Evolutionary conservation across 2,888 invertebrate species (phyloP).

Genomic region (Salpingus planirostris): DNA sequence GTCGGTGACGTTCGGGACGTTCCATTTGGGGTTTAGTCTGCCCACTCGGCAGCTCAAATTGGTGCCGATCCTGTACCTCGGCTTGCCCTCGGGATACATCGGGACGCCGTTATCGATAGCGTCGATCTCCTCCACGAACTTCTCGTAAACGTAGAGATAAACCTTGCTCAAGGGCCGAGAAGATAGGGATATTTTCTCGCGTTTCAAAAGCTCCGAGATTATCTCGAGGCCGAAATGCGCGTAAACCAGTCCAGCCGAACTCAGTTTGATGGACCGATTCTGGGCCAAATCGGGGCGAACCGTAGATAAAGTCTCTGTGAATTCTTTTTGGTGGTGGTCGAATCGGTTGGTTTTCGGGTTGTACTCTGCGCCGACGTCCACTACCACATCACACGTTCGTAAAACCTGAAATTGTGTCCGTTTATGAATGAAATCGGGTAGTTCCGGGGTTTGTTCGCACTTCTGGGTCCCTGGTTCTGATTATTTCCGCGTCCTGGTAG

Average conservation of each 20-base stretch:
- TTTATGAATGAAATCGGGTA: slow-evolving; percentile 5
- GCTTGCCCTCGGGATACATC: slow-evolving; percentile 60
- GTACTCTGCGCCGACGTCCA: slow-evolving; percentile 88
- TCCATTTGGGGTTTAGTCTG: slow-evolving; percentile 80
- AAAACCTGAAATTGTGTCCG: slow-evolving; percentile 43
- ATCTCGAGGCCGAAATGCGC: slow-evolving; percentile 80
- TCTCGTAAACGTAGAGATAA: slow-evolving; percentile 70
- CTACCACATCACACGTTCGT: slow-evolving; percentile 80
- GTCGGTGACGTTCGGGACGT: slow-evolving; percentile 40
- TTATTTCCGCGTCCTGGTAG: slow-evolving; percentile 71
- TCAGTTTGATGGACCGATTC: slow-evolving; percentile 60
- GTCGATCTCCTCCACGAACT: slow-evolving; percentile 88
- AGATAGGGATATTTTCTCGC: slow-evolving; percentile 38
- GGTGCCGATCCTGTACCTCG: slow-evolving; percentile 70
- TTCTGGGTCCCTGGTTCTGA: slow-evolving; percentile 54
- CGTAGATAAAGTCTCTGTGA: slow-evolving; percentile 57
- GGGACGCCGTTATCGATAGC: slow-evolving; percentile 96
- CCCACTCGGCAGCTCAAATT: slow-evolving; percentile 67
- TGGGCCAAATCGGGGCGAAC: slow-evolving; percentile 53
- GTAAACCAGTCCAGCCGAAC: slow-evolving; percentile 91
- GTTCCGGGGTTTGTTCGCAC: slow-evolving; percentile 29
- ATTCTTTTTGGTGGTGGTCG: slow-evolving; percentile 90
- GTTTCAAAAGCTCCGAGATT: slow-evolving; percentile 50
- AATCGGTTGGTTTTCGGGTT: slow-evolving; percentile 67
- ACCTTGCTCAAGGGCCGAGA: slow-evolving; percentile 48